phyloP scores from a whole-genome alignment of 2,113 vertebrate genomes.

The Arizona elegans region DNA sequence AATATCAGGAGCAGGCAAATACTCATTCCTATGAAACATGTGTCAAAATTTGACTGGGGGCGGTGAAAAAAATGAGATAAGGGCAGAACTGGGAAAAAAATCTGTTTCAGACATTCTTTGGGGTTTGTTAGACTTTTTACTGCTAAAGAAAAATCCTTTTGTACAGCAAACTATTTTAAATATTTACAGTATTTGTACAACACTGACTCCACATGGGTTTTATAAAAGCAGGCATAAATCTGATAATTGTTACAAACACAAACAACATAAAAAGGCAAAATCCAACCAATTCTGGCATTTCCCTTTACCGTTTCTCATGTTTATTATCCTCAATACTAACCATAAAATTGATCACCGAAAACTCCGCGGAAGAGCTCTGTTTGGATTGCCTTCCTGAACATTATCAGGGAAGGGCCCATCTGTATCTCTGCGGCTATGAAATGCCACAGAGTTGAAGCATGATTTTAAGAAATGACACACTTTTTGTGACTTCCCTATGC shows the following conservation, averaged over 20 bases:
- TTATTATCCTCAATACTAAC: neutral
- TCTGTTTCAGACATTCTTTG: neutral
- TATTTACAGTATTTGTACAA: neutral
- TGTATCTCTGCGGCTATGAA: neutral
- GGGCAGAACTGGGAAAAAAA: neutral
- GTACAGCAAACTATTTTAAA: neutral
- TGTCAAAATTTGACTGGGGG: neutral
- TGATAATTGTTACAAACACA: neutral
- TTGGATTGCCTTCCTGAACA: neutral
- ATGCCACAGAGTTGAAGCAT: neutral
- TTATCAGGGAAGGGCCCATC: neutral
- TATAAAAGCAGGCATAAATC: neutral
- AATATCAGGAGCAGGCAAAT: neutral
- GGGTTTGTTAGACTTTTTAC: neutral
- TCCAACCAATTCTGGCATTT: neutral
- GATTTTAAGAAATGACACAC: neutral
- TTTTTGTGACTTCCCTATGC: neutral
- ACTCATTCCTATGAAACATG: neutral
- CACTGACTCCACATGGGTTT: neutral
- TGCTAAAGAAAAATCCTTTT: neutral
- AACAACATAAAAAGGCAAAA: neutral
- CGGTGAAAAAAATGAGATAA: neutral
- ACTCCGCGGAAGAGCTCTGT: neutral
- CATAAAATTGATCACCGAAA: neutral
- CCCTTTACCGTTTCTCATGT: neutral